phyloP scores from a whole-genome alignment of 2,888 invertebrate genomes.

The Campopleginae sp. region DNA sequence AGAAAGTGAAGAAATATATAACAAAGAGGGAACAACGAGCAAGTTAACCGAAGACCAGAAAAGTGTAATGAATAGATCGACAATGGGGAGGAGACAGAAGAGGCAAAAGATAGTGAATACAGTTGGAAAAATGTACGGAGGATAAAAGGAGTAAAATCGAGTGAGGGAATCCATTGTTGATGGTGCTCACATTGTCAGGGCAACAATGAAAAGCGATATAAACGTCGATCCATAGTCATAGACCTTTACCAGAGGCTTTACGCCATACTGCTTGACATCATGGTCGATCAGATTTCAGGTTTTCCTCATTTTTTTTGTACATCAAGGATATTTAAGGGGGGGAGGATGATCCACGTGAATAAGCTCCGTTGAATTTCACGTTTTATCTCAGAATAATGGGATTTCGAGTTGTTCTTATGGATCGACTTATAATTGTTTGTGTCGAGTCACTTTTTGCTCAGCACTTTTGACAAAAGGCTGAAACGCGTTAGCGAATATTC shows the following conservation, averaged over 20 bases:
- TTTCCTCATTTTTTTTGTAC: neutral
- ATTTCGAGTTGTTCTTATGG: neutral
- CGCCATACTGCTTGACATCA: constrained; percentile 1
- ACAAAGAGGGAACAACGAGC: constrained; percentile 16
- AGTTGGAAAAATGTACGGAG: constrained; percentile 30
- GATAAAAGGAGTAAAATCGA: constrained; percentile 50
- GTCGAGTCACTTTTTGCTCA: constrained; percentile 7
- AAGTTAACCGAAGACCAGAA: constrained; percentile 29
- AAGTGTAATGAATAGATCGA: constrained; percentile 35
- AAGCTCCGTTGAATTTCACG: neutral
- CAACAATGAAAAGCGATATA: constrained; percentile 68
- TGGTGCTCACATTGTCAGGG: constrained; percentile 66
- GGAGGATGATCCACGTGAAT: neutral
- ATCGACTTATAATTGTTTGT: constrained; percentile 1
- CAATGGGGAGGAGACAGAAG: constrained; percentile 4
- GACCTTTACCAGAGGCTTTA: constrained; percentile 27
- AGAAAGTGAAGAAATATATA: constrained; percentile 2
- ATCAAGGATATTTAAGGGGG: constrained; percentile 7
- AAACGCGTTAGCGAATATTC: neutral
- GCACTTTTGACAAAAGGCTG: constrained; percentile 9
- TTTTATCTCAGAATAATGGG: neutral
- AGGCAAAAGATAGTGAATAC: constrained; percentile 38
- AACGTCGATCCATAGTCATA: constrained; percentile 44
- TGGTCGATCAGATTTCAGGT: constrained; percentile 14
- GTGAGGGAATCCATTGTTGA: constrained; percentile 66